Evolutionary conservation across 2,797 vertebrate genomes (phyloP).

Genomic region (Spizella passerina): DNA sequence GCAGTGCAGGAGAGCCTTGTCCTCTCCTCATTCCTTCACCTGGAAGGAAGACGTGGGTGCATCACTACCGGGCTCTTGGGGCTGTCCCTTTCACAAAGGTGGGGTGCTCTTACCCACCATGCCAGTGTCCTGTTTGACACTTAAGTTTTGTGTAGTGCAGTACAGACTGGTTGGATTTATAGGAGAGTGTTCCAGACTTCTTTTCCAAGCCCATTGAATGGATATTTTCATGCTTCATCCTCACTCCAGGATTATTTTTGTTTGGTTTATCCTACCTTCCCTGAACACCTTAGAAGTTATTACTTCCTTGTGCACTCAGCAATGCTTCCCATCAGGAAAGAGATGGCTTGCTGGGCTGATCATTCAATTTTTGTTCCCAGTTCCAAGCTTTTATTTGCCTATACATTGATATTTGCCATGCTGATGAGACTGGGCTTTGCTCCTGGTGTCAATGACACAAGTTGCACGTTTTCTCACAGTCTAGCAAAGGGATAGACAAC

Average conservation of each 20-base stretch:
- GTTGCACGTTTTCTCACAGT: background rate
- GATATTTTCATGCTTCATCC: background rate
- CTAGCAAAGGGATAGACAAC: background rate
- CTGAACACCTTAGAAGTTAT: background rate
- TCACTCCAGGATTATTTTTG: fast-evolving
- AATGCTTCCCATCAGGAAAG: background rate
- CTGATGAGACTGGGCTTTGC: background rate
- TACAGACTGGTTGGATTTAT: background rate
- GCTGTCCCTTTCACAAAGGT: background rate
- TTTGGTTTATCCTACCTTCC: background rate
- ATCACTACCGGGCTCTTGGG: fast-evolving
- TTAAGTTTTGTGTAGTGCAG: background rate
- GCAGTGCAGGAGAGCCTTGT: background rate
- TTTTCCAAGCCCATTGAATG: background rate
- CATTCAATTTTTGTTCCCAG: background rate
- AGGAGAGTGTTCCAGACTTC: background rate
- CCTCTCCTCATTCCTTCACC: background rate
- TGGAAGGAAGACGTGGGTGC: background rate
- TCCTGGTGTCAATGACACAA: background rate
- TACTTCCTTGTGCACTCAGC: background rate
- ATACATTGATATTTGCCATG: background rate
- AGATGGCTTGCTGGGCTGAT: background rate
- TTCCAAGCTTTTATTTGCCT: background rate
- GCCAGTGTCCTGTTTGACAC: fast-evolving
- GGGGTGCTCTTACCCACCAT: background rate